Conservation (phyloP, 2,888 invertebrate species). For the Athalia rosae region DNA sequence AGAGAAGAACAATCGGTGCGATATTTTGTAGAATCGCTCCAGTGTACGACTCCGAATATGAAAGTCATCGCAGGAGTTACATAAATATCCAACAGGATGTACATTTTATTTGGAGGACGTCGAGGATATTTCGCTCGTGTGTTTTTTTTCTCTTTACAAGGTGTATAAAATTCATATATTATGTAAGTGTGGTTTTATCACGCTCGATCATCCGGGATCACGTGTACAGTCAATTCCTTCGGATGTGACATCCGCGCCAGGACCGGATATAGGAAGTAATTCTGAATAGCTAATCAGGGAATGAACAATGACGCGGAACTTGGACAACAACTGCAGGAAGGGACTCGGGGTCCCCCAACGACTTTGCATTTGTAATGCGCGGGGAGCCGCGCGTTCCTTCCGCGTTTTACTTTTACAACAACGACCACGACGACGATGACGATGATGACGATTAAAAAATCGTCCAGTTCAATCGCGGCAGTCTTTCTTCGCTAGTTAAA, state of each 20-base stretch:
- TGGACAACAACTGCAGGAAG: conserved; percentile 55
- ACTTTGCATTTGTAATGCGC: conserved; percentile 46
- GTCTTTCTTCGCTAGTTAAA: too few relatives aligned
- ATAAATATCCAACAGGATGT: too few relatives aligned
- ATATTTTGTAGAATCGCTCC: too few relatives aligned
- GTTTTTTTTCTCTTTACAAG: not conserved
- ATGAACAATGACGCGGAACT: conserved; percentile 66
- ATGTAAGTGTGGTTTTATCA: not conserved
- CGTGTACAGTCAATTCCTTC: conserved; percentile 44
- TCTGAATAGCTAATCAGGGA: conserved; percentile 67
- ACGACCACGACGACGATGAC: not conserved
- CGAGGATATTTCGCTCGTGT: too few relatives aligned
- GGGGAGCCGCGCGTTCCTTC: not conserved
- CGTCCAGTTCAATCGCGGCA: too few relatives aligned
- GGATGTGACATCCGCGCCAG: conserved; percentile 66
- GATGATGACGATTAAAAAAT: not conserved
- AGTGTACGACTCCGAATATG: too few relatives aligned
- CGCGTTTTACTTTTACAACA: not conserved
- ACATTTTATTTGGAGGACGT: too few relatives aligned
- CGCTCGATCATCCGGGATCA: conserved; percentile 52
- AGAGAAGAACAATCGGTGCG: too few relatives aligned
- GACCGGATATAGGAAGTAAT: conserved; percentile 63
- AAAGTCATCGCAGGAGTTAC: too few relatives aligned
- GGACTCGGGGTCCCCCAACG: conserved; percentile 51
- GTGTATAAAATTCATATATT: conserved; percentile 12